Evolutionary conservation across 2,888 invertebrate species (phyloP), one percentile per base, ranked within the genome.

Genomic region (Phortica magna): DNA sequence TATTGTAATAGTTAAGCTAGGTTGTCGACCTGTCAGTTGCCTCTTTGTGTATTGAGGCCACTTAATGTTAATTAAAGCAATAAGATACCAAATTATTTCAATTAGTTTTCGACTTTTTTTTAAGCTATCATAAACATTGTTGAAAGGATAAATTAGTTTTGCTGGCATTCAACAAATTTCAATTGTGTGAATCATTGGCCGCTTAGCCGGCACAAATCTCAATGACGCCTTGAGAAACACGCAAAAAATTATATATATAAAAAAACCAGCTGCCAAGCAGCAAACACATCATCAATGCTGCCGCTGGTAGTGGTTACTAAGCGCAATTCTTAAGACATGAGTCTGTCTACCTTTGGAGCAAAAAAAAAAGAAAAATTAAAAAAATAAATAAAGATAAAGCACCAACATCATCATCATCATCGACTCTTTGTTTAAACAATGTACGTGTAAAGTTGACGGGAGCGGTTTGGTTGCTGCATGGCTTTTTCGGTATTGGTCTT

Each of bases 131-230:
- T 48, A 70, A 14, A 43, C 17, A 48, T 41, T 9, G n/a, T 42
- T 55, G 55, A 17, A 43, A 42, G 31, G 17, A 22, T 68, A 10
- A 19, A 43, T 68, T 67, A 42, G 17, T 43, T 31, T 9, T 14
- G 31, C 31, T 14, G 41, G 55, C 19, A 39, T 68, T 68, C 9
- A 31, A 7, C 41, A 67, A 14, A 67, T 67, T 41, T 14, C 6
- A 14, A 67, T 41, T 55, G 39, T 55, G 55, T 86, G 85, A 86
- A 87, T 86, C 85, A 86, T 83, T 74, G 22, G 48, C 76, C 68
- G 75, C 53, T 75, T 59, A 75, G 59, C 55, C 64, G 41, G 31
- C 19, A 64, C 53, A 74, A 64, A 64, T 53, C 43, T 14, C 19
- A 12, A 17, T 73, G 64, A 48, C 31, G 48, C 42, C 43, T 59